Evolutionary conservation across 2,113 vertebrate species (phyloP).

Genomic region (Electrona antarctica): DNA sequence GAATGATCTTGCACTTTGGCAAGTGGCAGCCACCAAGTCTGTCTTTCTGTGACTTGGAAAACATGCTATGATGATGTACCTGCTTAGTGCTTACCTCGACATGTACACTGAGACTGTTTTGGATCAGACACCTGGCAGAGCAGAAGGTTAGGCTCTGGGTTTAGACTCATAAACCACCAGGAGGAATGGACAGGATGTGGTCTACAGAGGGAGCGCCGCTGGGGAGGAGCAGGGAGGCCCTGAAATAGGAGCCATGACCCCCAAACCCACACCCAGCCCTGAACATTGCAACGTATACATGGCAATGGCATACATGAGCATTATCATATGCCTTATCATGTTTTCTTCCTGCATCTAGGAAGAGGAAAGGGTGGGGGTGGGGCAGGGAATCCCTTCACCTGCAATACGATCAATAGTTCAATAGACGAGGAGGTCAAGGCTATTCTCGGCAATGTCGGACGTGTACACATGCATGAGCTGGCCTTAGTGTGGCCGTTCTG

Average conservation of each 20-base stretch:
- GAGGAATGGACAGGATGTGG: conserved; percentile 34
- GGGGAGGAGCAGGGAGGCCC: conserved; percentile 30
- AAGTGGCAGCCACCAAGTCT: not conserved
- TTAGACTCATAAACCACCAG: conserved; percentile 51
- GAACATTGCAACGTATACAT: conserved; percentile 44
- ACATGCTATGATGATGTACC: conserved; percentile 35
- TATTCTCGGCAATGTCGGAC: conserved; percentile 7
- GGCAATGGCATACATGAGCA: conserved; percentile 30
- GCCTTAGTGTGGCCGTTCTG: conserved; percentile 7
- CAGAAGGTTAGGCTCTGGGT: conserved; percentile 48
- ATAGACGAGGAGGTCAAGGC: not conserved
- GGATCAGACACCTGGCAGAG: conserved; percentile 58
- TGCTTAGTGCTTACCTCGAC: conserved; percentile 26
- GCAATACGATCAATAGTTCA: conserved; percentile 5
- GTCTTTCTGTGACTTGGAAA: conserved; percentile 22
- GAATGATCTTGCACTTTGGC: not conserved
- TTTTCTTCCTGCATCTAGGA: not conserved
- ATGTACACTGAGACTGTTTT: conserved; percentile 43
- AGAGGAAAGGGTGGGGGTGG: not conserved
- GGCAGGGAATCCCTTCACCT: not conserved
- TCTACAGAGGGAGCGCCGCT: conserved; percentile 22
- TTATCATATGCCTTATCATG: conserved; percentile 3
- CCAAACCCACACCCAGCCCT: no score
- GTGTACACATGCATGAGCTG: conserved; percentile 29
- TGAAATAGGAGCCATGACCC: conserved; percentile 29